Percentiles rank a stretch among this genome's conserved stretches.
These are phyloP conservation scores for Oryzias dopingdopingensis DNA, from an alignment of 2,797 vertebrate species.

Conservation along the genomic window DNA sequence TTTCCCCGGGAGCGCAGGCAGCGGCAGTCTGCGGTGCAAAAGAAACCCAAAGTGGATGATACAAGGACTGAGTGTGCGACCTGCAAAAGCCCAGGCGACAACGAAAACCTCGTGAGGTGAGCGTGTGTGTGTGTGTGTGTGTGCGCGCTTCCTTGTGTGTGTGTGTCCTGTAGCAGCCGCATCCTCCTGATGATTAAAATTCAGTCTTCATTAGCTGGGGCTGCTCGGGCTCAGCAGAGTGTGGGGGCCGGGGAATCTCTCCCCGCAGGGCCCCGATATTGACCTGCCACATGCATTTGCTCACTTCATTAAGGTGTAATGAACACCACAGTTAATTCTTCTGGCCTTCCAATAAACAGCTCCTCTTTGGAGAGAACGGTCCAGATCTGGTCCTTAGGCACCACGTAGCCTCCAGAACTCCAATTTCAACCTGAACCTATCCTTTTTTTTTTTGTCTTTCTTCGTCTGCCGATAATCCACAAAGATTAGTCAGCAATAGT, in stretches of 20 bases:
- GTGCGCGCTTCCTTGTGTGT: conserved; percentile 10
- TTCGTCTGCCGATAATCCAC: too few species aligned
- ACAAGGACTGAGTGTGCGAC: conserved; percentile 90
- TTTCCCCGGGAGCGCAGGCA: conserved; percentile 88
- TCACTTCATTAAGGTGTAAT: conserved; percentile 74
- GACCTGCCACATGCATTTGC: conserved; percentile 77
- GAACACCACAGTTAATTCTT: conserved; percentile 75
- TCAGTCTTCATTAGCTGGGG: conserved; percentile 70
- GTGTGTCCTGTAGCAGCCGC: conserved; percentile 45
- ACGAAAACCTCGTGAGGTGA: conserved; percentile 98
- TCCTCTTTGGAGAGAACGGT: conserved; percentile 27
- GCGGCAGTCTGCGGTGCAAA: conserved; percentile 87
- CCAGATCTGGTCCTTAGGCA: too few species aligned
- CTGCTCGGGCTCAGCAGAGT: conserved; percentile 49
- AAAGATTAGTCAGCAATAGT: too few species aligned
- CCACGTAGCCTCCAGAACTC: too few species aligned
- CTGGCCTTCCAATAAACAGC: conserved; percentile 52
- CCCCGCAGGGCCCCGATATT: conserved; percentile 59
- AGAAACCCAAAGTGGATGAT: conserved; percentile 94
- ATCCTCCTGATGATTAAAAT: conserved; percentile 73
- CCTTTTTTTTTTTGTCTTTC: too few species aligned
- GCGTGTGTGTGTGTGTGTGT: conserved; percentile 29
- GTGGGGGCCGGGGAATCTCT: conserved; percentile 45
- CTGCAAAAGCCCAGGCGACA: conserved; percentile 95
- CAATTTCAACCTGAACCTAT: too few species aligned